These are phyloP conservation scores for Pachyrhynchus sulphureomaculatus DNA, from an alignment of 1,140 invertebrate genomes.

Conservation along the genomic window DNA sequence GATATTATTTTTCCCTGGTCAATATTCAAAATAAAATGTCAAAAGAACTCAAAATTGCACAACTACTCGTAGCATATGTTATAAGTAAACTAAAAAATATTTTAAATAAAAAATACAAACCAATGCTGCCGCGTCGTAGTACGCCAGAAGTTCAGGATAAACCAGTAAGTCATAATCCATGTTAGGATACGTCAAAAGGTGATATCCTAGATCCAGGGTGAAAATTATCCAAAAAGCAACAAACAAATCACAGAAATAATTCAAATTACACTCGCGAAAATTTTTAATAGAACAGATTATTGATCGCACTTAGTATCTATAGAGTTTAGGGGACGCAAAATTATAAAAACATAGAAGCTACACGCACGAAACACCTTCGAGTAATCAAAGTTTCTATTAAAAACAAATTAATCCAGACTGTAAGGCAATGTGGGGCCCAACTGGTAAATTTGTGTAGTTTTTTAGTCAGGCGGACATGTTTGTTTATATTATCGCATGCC, in stretches of 20 bases:
- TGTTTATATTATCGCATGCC: conserved; percentile 49
- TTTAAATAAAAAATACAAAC: conserved; percentile 10
- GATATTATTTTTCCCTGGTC: too few species aligned
- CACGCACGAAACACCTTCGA: not conserved
- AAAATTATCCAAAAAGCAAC: not conserved
- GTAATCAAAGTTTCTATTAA: conserved; percentile 1
- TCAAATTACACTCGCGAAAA: not conserved
- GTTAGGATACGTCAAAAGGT: conserved; percentile 1
- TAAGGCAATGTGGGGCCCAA: conserved; percentile 29
- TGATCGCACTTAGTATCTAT: too few species aligned
- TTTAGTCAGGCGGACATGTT: conserved; percentile 43
- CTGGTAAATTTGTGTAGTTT: conserved; percentile 36
- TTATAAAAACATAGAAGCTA: not conserved
- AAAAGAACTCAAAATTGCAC: too few species aligned
- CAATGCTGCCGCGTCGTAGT: conserved; percentile 42
- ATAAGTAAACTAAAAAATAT: too few species aligned
- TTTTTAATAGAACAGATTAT: too few species aligned
- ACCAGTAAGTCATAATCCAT: conserved; percentile 52
- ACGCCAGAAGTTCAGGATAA: conserved; percentile 48
- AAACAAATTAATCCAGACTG: conserved; percentile 11
- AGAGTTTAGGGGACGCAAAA: too few species aligned
- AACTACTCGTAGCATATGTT: too few species aligned
- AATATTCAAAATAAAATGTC: too few species aligned
- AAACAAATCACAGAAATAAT: not conserved
- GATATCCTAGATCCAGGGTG: not conserved